Evolutionary conservation across 2,797 vertebrate genomes (phyloP), one percentile per base, ranked within the genome.

Genomic region (Pygocentrus nattereri): DNA sequence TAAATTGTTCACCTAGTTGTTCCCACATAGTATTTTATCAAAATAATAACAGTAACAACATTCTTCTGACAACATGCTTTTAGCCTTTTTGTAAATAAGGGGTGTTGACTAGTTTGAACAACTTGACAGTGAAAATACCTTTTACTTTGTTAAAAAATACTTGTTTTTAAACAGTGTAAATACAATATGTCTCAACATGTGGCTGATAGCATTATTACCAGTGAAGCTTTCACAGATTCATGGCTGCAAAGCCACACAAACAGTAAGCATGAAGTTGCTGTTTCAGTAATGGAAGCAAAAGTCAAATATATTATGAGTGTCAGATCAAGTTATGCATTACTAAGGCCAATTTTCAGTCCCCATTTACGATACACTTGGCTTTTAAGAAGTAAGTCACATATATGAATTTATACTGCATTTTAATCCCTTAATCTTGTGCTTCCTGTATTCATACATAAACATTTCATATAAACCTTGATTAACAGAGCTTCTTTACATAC

Each of bases 401-500:
- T 75, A 88, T 90, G 90, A 90, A 81, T 89, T 90, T 86, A 90
- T 91, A 91, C 90, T 89, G 88, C 85, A 89, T 84, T 89, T 85
- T 87, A 90, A 90, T 92, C 89, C 88, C 92, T 91, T 88, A 90
- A 92, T 91, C 91, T 94, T 95, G 94, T 95, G 94, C 94, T 95
- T 95, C 93, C 92, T 90, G 91, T 91, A 91, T 88, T 91, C 89
- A 91, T 92, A 94, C 94, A 93, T 92, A 94, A 94, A 94, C 93
- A 94, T 93, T 90, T 92, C 93, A 93, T 93, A 93, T 93, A 93
- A 94, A 94, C 91, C 91, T 94, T 90, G 76, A 78, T 92, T 91
- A 93, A 93, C 92, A 94, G 92, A 95, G 90, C 90, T 90, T 94
- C 80, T 83, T 86, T 91, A 95, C 94, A 95, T 94, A 93, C 93